A percentile compares a stretch with the other conserved stretches of the same genome.
Conservation (phyloP, 64 coral and sea anemone species). For the Cladopsammia gracilis region DNA sequence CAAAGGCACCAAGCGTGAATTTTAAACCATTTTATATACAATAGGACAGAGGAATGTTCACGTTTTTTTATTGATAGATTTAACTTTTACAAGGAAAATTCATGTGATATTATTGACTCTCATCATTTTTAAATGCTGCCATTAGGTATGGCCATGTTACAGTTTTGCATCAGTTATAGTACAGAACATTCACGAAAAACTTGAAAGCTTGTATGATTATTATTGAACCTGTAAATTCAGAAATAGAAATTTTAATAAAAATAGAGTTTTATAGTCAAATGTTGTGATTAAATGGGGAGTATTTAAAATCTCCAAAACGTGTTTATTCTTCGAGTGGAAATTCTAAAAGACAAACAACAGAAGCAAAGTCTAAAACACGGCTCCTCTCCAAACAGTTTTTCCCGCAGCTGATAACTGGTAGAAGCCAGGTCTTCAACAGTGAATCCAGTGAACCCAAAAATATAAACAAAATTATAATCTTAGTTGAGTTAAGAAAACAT, state of each 20-base stretch:
- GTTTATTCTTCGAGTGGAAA: constrained; percentile 45
- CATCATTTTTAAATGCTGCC: constrained; percentile 24
- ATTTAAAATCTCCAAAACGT: constrained; percentile 23
- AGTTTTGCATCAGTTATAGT: constrained; percentile 56
- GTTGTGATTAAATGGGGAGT: constrained; percentile 27
- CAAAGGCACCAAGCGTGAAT: background rate
- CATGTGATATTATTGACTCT: constrained; percentile 10
- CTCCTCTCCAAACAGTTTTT: constrained; percentile 23
- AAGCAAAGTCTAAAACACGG: constrained; percentile 7
- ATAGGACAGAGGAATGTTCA: constrained; percentile 9
- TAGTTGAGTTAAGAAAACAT: no score
- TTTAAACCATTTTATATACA: background rate
- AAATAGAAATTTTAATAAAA: constrained; percentile 35
- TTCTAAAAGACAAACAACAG: constrained; percentile 38
- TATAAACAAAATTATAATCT: no score
- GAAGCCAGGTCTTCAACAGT: no score
- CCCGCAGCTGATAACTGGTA: no score
- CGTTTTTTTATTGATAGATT: constrained; percentile 38
- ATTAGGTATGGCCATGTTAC: constrained; percentile 59
- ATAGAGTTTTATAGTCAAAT: background rate
- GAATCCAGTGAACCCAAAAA: no score
- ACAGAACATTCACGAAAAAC: constrained; percentile 13
- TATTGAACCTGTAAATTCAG: background rate
- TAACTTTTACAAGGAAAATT: background rate
- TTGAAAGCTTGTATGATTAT: constrained; percentile 30